Conservation (phyloP, 2,113 vertebrate species). For the Poeciliopsis occidentalis region DNA sequence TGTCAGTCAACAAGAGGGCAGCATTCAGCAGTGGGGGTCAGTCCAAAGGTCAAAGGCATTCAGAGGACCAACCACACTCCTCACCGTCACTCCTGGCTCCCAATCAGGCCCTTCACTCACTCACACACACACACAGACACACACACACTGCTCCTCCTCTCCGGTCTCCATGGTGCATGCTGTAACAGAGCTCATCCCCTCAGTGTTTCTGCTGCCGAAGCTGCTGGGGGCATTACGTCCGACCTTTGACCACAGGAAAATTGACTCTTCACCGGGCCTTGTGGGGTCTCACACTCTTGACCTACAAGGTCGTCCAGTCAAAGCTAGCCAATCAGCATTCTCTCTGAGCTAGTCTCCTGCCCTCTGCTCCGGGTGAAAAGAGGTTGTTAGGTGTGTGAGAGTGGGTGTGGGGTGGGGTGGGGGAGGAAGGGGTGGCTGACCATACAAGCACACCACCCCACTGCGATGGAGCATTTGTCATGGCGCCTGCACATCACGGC, state of each 20-base stretch:
- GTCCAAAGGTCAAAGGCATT: constrained; percentile 78
- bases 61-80: constrained; percentile 62
- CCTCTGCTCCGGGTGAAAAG: constrained; percentile 25
- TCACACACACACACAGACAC: background rate
- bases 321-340: constrained; percentile 69
- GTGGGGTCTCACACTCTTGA: constrained; percentile 73
- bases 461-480: constrained; percentile 71
- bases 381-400: constrained; percentile 4
- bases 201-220: constrained; percentile 43
- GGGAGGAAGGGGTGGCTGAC: constrained; percentile 39
- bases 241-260: constrained; percentile 74
- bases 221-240: constrained; percentile 49
- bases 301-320: constrained; percentile 63
- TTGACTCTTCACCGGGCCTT: constrained; percentile 78
- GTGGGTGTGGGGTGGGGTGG: background rate
- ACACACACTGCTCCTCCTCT: constrained; percentile 14
- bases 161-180: constrained; percentile 39
- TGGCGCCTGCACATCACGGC: constrained; percentile 54
- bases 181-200: constrained; percentile 52
- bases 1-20: constrained; percentile 47
- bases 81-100: constrained; percentile 42
- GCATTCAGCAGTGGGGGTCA: constrained; percentile 64
- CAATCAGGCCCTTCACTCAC: constrained; percentile 63
- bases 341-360: constrained; percentile 62
- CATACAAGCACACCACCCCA: constrained; percentile 67